A percentile compares a stretch with the other conserved stretches of the same genome.
These are phyloP conservation scores for Ophiothrix spiculata DNA, from an alignment of 35 echinoderm and acorn worm genomes.

Conservation along the genomic window DNA sequence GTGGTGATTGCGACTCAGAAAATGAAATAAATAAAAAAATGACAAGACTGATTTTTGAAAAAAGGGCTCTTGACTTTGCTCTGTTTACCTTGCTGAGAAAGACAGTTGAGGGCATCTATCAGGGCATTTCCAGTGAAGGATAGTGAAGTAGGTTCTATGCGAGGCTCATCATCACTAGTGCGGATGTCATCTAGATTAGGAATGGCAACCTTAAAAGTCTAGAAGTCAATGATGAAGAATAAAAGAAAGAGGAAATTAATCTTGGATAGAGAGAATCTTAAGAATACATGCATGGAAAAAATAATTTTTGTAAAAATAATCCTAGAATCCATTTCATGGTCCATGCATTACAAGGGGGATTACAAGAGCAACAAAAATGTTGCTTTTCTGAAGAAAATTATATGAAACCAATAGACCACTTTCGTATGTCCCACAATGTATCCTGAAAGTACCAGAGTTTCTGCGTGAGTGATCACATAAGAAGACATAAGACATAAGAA, in stretches of 20 bases:
- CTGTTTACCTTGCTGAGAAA: background rate
- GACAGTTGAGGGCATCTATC: background rate
- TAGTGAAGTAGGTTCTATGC: background rate
- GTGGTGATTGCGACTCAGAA: background rate
- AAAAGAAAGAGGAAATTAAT: background rate
- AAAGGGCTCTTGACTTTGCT: background rate
- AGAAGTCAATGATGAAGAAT: background rate
- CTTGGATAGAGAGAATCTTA: background rate
- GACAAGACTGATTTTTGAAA: too few species aligned
- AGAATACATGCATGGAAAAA: background rate
- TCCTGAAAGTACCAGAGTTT: too few species aligned
- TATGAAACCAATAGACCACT: too few species aligned
- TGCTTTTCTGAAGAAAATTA: too few species aligned
- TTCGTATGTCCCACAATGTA: too few species aligned
- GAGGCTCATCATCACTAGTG: background rate
- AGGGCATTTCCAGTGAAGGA: background rate
- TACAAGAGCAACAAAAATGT: background rate
- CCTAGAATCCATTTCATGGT: background rate
- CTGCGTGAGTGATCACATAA: too few species aligned
- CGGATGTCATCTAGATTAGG: background rate
- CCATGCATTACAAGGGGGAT: background rate
- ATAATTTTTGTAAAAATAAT: background rate
- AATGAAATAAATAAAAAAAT: too few species aligned
- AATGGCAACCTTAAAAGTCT: background rate
- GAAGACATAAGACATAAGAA: too few species aligned